Evolutionary conservation across 1,140 invertebrate genomes (phyloP).

Genomic region (Drosophila navojoa): DNA sequence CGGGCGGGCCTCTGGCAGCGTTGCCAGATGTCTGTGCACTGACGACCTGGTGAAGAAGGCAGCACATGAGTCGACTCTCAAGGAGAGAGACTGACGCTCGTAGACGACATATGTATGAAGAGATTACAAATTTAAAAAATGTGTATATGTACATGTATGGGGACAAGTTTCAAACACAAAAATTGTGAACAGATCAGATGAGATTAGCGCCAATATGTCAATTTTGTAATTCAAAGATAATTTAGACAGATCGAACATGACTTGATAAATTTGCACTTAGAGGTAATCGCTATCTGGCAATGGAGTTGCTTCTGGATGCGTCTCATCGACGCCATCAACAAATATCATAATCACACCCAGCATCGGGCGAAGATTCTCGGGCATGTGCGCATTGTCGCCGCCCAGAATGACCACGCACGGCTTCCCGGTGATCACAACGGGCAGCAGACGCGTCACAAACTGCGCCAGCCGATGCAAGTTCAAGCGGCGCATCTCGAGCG

Average conservation of each 20-base stretch:
- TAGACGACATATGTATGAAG: too few relatives aligned
- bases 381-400: constrained; percentile 64
- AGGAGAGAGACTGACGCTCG: too few relatives aligned
- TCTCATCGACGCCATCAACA: constrained; percentile 57
- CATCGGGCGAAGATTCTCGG: constrained; percentile 49
- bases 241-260: constrained; percentile 4
- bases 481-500: constrained; percentile 47
- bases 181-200: too few relatives aligned
- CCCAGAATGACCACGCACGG: constrained; percentile 54
- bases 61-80: too few relatives aligned
- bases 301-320: neutral
- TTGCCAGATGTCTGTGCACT: too few relatives aligned
- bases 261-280: constrained; percentile 5
- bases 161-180: too few relatives aligned
- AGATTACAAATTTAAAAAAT: too few relatives aligned
- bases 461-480: constrained; percentile 35
- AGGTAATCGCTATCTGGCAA: constrained; percentile 15
- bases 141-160: too few relatives aligned
- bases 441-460: constrained; percentile 50
- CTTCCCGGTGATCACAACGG: constrained; percentile 21
- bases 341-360: constrained; percentile 63
- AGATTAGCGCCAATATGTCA: neutral
- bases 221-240: constrained; percentile 1
- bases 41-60: too few relatives aligned
- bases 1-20: too few relatives aligned